A percentile compares a stretch with the other conserved stretches of the same genome.
These are phyloP conservation scores for Rafetus swinhoei DNA, from an alignment of 2,113 vertebrate genomes.

Conservation along the genomic window DNA sequence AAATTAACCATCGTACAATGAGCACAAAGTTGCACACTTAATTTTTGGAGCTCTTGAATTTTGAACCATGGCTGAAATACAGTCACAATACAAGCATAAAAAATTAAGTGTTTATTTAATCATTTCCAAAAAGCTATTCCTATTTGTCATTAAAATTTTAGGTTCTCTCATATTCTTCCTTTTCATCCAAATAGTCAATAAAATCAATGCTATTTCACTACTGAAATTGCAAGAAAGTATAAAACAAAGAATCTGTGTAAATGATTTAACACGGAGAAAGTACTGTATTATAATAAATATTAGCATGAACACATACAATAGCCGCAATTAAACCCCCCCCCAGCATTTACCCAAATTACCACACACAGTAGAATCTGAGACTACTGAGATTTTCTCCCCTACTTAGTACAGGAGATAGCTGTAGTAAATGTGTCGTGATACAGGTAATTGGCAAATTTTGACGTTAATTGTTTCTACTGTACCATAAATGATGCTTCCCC, in stretches of 20 bases:
- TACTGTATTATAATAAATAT: neutral
- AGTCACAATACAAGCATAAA: neutral
- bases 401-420: neutral
- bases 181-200: conserved; percentile 14
- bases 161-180: neutral
- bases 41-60: conserved; percentile 5
- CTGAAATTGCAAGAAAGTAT: conserved; percentile 15
- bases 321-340: neutral
- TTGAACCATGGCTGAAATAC: conserved; percentile 18
- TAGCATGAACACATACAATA: neutral
- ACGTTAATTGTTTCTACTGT: neutral
- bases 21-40: neutral
- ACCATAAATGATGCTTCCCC: neutral
- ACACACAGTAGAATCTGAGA: neutral
- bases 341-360: neutral
- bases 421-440: neutral
- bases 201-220: conserved; percentile 39
- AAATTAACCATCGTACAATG: neutral
- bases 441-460: neutral
- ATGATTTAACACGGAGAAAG: conserved; percentile 6
- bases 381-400: neutral
- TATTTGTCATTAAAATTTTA: neutral
- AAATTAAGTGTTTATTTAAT: neutral
- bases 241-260: conserved; percentile 30
- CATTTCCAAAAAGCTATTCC: neutral